A percentile compares a stretch with the other conserved stretches of the same genome.
Evolutionary conservation across 2,797 vertebrate genomes (phyloP).

Genomic region (Halcyon badia): DNA sequence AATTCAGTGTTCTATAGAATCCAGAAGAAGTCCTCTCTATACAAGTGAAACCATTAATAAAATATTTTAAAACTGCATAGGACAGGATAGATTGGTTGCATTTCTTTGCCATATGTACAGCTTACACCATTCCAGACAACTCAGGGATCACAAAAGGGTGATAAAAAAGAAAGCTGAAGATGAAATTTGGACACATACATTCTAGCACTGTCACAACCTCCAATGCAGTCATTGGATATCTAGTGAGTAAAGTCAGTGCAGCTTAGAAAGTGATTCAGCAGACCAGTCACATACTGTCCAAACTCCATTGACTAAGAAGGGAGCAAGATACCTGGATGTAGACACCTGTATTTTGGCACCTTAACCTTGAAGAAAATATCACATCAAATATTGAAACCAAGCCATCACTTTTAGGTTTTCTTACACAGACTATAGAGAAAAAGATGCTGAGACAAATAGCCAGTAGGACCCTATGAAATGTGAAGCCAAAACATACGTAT

Average conservation of each 20-base stretch:
- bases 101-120: neutral
- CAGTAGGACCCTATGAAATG: neutral
- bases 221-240: neutral
- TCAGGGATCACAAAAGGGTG: neutral
- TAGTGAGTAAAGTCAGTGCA: neutral
- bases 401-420: neutral
- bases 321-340: neutral
- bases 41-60: neutral
- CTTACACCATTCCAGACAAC: neutral
- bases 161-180: neutral
- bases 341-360: neutral
- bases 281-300: neutral
- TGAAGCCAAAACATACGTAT: neutral
- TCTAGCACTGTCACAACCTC: neutral
- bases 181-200: neutral
- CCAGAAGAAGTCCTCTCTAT: neutral
- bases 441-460: neutral
- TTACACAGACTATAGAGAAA: neutral
- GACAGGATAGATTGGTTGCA: neutral
- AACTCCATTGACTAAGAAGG: neutral
- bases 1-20: neutral
- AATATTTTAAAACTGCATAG: neutral
- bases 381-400: neutral
- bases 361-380: neutral
- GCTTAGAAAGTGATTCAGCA: neutral